Base-by-base conservation (phyloP, 2,888 invertebrate genomes). In the Himalopsyche japonica region DNA sequence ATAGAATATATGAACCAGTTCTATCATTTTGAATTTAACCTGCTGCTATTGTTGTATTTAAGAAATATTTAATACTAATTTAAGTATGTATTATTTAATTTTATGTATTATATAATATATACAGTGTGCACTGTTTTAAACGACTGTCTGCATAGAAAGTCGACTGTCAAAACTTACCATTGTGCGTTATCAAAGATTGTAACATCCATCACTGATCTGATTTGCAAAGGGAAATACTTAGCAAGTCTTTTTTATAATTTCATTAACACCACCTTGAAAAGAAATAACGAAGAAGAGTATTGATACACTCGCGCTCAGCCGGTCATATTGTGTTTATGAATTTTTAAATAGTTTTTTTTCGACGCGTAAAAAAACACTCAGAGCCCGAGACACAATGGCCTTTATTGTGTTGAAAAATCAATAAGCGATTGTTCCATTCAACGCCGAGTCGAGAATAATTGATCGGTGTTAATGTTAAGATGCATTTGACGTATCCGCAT, bases 131-230 rank as follows among this genome's bases (percentile, higher is more conserved):
- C 15, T 43, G 43, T 77, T 34, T 70, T 30, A 34, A 15, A 48
- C 24, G 24, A 20, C 64, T 37, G 79, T 49, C 79, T 20, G n/a
- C 24, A 37, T 15, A 37, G 34, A n/a, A n/a, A 84, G 82, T 86
- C 83, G 82, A 81, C 77, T 86, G 86, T 84, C 84, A 86, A 82
- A 84, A 84, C 84, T 82, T 79, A 34, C 79, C 84, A 34, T 86
- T 85, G 83, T 81, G 83, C 34, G 81, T 84, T 84, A 81, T 84
- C 76, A 49, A 43, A 43, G 37, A 43, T 43, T 15, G 76, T 83
- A 86, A 86, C 79, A 76, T 81, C 86, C 86, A 83, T 84, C 82
- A 81, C 86, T 83, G 84, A 86, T 86, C 80, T 79, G 86, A 86
- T 86, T 86, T 84, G 84, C 79, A 78, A 76, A 83, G 83, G 80